Conservation (phyloP, 2,797 vertebrate genomes). For the Apogon hyalosoma region DNA sequence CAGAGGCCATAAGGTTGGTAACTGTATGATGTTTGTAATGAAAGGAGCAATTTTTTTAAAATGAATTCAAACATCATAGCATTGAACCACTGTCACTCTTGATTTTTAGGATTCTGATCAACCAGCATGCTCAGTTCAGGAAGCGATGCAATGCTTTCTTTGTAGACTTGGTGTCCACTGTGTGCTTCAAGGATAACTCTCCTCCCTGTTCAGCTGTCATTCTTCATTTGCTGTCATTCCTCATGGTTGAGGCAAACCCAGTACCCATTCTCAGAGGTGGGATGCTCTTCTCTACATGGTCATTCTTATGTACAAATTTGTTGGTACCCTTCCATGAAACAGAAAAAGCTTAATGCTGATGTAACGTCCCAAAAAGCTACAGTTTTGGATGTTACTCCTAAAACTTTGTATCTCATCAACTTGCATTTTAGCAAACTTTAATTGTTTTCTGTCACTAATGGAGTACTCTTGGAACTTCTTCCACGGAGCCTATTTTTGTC, state of each 20-base stretch:
- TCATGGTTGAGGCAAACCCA: constrained; percentile 82
- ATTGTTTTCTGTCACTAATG: no score
- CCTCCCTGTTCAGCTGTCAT: constrained; percentile 88
- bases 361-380: no score
- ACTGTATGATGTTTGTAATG: neutral
- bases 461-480: no score
- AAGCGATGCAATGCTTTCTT: constrained; percentile 93
- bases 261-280: constrained; percentile 65
- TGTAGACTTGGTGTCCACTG: constrained; percentile 90
- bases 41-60: neutral
- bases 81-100: constrained; percentile 10
- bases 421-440: no score
- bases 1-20: constrained; percentile 83
- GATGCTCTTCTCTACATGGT: neutral
- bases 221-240: constrained; percentile 84
- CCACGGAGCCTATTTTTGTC: no score
- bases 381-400: no score
- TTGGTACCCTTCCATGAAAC: no score
- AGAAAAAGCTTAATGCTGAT: no score
- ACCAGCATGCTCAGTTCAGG: constrained; percentile 84
- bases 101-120: constrained; percentile 80
- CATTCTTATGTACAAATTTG: neutral
- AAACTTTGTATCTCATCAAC: no score
- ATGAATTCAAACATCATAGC: neutral
- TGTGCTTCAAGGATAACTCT: constrained; percentile 94